Conservation (phyloP, 37 sponge, comb jelly and placozoan species). For the Chondrilla cf. caribensis region DNA sequence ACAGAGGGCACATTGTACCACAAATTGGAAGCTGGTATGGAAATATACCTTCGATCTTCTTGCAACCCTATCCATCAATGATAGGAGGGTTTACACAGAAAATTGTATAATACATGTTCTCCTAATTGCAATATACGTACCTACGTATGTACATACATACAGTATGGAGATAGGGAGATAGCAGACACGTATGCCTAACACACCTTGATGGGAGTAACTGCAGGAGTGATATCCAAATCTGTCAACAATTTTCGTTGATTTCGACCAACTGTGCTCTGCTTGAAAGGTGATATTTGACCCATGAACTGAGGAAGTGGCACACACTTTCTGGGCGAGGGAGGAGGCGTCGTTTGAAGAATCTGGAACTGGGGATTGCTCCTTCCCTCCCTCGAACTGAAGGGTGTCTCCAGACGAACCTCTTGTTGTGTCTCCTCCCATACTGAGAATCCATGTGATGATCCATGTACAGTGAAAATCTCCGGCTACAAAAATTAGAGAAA, state of each 20-base stretch:
- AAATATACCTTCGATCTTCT: no score
- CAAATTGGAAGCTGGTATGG: no score
- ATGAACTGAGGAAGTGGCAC: slow-evolving; percentile 7
- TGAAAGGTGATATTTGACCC: slow-evolving; percentile 16
- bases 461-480: slow-evolving; percentile 14
- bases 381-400: neutral
- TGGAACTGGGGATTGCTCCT: no score
- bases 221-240: slow-evolving; percentile 18
- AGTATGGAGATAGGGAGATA: no score
- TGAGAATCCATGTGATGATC: neutral
- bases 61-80: no score
- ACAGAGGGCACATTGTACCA: no score
- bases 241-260: no score
- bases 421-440: slow-evolving; percentile 10
- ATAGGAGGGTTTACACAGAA: no score
- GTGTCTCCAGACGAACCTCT: slow-evolving; percentile 9
- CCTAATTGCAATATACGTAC: no score
- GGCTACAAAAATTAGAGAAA: slow-evolving; percentile 16
- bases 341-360: neutral
- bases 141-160: no score
- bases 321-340: neutral
- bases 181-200: neutral
- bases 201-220: slow-evolving; percentile 17
- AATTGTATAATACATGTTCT: no score
- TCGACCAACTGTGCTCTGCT: neutral